Evolutionary conservation across 2,113 vertebrate species (phyloP).

Genomic region (Varanus komodoensis): DNA sequence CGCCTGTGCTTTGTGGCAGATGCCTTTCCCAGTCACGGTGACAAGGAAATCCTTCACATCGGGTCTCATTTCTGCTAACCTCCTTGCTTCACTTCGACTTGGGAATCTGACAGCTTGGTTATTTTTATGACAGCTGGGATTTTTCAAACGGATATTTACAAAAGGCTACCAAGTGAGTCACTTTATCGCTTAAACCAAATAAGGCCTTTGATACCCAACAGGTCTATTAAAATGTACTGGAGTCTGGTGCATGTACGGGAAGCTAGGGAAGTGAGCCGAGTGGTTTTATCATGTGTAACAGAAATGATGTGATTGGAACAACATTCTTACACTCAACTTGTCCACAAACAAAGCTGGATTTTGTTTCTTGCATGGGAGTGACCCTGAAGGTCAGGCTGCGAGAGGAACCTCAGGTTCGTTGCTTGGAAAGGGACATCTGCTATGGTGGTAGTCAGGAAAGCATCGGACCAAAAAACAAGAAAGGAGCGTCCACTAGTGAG

Average conservation of each 20-base stretch:
- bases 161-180: conserved; percentile 5
- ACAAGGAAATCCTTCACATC: conserved; percentile 80
- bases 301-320: background rate
- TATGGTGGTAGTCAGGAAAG: background rate
- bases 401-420: background rate
- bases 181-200: background rate
- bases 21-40: conserved; percentile 77
- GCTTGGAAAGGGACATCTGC: too few relatives aligned
- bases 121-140: conserved; percentile 34
- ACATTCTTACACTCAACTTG: background rate
- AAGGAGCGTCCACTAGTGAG: background rate
- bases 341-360: background rate
- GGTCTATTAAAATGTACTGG: background rate
- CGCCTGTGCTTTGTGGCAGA: conserved; percentile 78
- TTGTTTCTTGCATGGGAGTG: too few relatives aligned
- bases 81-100: conserved; percentile 15
- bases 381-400: background rate
- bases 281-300: background rate
- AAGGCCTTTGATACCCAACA: background rate
- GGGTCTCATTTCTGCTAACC: conserved; percentile 9
- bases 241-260: background rate
- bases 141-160: conserved; percentile 23
- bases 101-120: conserved; percentile 12
- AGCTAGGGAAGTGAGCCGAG: background rate
- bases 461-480: background rate